These are phyloP conservation scores for Mystacides longicornis DNA, from an alignment of 2,888 invertebrate genomes.

Conservation along the genomic window DNA sequence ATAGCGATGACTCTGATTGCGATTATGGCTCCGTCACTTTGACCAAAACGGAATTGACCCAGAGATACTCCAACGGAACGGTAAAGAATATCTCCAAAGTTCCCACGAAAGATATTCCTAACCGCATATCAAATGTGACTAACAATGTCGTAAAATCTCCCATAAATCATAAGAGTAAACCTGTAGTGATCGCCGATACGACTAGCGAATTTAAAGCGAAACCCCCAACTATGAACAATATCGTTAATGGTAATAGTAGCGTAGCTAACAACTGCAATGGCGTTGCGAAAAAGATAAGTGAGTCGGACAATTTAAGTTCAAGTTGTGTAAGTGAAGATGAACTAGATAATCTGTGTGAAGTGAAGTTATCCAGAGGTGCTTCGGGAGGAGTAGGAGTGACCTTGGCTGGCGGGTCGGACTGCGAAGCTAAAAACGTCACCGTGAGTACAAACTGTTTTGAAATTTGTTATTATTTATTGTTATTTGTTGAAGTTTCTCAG, in stretches of 20 bases:
- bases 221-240: neutral
- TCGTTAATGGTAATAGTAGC: neutral
- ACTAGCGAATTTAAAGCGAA: neutral
- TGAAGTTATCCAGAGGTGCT: slow-evolving; percentile 39
- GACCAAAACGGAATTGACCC: slow-evolving; percentile 12
- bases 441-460: no score
- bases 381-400: slow-evolving; percentile 75
- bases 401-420: slow-evolving; percentile 82
- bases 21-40: slow-evolving; percentile 16
- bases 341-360: slow-evolving; percentile 19
- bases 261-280: neutral
- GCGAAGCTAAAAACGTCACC: slow-evolving; percentile 87
- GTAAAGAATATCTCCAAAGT: slow-evolving; percentile 10
- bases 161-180: neutral
- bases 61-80: slow-evolving; percentile 18
- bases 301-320: slow-evolving; percentile 12
- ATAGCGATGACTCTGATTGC: slow-evolving; percentile 24
- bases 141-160: slow-evolving; percentile 6
- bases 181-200: slow-evolving; percentile 3
- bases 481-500: no score
- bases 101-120: slow-evolving; percentile 4
- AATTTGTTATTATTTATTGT: no score
- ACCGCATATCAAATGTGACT: neutral
- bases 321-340: slow-evolving; percentile 16
- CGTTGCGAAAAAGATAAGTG: slow-evolving; percentile 2